Percentiles rank a stretch among this genome's conserved stretches.
phyloP scores from a whole-genome alignment of 2,113 vertebrate species.

The Chaetura pelagica region DNA sequence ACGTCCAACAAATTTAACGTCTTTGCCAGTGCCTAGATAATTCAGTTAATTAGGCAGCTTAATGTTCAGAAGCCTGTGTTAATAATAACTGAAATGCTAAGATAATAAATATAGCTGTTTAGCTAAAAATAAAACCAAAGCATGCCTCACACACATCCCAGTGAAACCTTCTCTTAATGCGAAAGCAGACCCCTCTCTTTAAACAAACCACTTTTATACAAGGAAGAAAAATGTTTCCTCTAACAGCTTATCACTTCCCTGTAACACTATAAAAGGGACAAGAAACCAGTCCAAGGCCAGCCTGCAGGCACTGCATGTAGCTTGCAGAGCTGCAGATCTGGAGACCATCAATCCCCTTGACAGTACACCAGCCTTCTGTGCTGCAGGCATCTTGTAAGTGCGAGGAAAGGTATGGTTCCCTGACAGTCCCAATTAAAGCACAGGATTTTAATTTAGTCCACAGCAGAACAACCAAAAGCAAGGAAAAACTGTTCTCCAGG shows the following conservation, averaged over 20 bases:
- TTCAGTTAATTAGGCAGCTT: not conserved
- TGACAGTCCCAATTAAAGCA: not conserved
- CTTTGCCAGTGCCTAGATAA: not conserved
- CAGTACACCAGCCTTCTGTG: not conserved
- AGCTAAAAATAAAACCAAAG: not conserved
- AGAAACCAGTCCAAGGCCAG: not conserved
- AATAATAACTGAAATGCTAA: not conserved
- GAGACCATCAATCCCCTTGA: no score
- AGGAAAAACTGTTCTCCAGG: not conserved
- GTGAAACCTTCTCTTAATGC: not conserved
- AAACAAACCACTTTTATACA: not conserved
- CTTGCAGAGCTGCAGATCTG: not conserved
- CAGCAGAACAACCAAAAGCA: not conserved
- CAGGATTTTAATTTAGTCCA: not conserved
- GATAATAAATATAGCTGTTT: not conserved
- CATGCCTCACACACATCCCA: not conserved
- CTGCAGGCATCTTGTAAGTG: rapidly evolving
- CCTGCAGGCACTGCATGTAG: not conserved
- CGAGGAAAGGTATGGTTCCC: not conserved
- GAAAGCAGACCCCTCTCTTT: not conserved
- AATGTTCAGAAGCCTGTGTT: not conserved
- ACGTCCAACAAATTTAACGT: not conserved
- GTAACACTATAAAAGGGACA: not conserved
- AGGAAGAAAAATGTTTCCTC: not conserved
- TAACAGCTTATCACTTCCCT: not conserved